Evolutionary conservation across 2,113 vertebrate species (phyloP), one percentile per base, ranked within the genome.

Genomic region (Macaca mulatta): DNA sequence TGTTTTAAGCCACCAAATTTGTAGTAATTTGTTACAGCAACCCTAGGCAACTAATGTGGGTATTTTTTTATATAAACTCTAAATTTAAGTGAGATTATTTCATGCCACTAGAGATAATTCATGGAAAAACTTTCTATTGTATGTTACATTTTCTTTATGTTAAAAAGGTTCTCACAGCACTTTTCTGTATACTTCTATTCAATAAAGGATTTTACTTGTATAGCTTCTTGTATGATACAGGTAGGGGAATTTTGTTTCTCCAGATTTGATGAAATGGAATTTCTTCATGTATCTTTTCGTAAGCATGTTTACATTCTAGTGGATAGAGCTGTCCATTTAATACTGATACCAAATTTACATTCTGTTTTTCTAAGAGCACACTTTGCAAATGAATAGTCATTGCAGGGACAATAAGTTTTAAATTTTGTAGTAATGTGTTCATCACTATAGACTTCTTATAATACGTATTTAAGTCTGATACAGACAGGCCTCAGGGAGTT

Each of bases 21-120:
- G 10, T 94, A 64, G 20, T 96, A 88, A 70, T 85, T 90, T 87
- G 55, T 90, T 93, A 82, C 18, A 85, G 3, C 87, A 40, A 8
- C 27, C n/a, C 22, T 72, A 87, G 64, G 55, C 90, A 94, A 64
- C 12, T 70, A 90, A 89, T 50, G 67, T 4, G 43, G 8, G 1
- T 91, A 14, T 85, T 59, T 72, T 91, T 97, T 96, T 45, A 48
- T 13, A 89, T 82, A 74, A 94, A 97, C 10, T 93, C 6, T 92
- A 86, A 92, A 94, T 81, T 13, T 91, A 82, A 97, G n/a, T 69
- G 32, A 89, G 22, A 86, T 67, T 74, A 45, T 89, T 94, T 94
- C 86, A 14, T 88, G 30, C 18, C 72, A 67, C 45, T 79, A 69
- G 43, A 40, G 83, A 97, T 81, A 74, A 64, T 8, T 87, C 52